A percentile compares a stretch with the other conserved stretches of the same genome.
Conservation (phyloP, 2,888 invertebrate genomes). For the Scotopteryx bipunctaria region DNA sequence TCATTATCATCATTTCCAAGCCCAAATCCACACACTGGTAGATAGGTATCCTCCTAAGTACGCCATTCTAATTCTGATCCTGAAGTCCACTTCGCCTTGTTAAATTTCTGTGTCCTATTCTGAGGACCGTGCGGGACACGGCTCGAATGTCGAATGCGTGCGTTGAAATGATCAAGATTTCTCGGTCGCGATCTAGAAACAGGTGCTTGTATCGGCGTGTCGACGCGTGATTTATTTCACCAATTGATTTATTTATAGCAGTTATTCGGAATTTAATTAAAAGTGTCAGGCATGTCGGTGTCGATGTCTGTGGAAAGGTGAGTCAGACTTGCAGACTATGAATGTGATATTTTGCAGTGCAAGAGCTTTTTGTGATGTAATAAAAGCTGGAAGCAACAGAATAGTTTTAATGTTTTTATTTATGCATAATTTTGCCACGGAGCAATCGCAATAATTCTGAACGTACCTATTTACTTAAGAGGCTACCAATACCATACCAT, state of each 20-base stretch:
- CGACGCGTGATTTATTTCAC: constrained; percentile 47
- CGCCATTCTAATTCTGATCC: too few species aligned
- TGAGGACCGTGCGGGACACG: constrained; percentile 61
- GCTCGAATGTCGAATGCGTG: constrained; percentile 62
- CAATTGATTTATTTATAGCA: constrained; percentile 43
- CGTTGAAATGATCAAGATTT: constrained; percentile 64
- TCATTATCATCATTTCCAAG: too few species aligned
- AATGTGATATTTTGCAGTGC: neutral
- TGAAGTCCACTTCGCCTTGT: constrained; percentile 28
- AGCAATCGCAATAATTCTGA: too few species aligned
- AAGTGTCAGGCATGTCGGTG: constrained; percentile 26
- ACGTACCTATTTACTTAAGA: too few species aligned
- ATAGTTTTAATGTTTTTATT: neutral
- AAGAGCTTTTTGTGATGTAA: neutral
- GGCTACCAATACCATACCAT: too few species aligned
- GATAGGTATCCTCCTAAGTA: too few species aligned
- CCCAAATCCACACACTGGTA: too few species aligned
- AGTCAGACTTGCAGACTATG: neutral
- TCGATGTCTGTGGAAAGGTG: constrained; percentile 9
- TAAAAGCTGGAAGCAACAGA: neutral
- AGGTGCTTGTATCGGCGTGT: constrained; percentile 56
- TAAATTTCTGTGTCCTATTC: constrained; percentile 33
- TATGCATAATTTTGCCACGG: too few species aligned
- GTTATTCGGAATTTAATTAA: constrained; percentile 36
- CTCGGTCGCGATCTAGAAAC: constrained; percentile 75